phyloP scores from a whole-genome alignment of 2,113 vertebrate species.

The Apistogramma diplotaenia region DNA sequence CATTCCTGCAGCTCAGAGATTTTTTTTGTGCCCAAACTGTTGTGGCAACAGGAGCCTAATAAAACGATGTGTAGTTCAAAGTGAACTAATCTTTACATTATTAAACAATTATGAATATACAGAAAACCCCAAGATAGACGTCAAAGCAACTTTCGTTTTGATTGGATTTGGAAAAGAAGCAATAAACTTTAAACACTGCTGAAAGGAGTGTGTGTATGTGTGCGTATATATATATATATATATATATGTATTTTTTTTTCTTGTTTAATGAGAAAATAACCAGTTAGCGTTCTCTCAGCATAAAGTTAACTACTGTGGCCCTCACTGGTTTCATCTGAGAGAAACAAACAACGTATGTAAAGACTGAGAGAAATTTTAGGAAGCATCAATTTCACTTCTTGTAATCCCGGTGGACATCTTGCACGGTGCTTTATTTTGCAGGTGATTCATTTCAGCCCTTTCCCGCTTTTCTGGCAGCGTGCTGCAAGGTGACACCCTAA shows the following conservation, averaged over 20 bases:
- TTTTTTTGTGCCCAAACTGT: too few relatives aligned
- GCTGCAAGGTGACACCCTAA: background rate
- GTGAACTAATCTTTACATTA: background rate
- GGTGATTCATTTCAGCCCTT: background rate
- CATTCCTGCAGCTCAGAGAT: background rate
- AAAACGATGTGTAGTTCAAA: background rate
- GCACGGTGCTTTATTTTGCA: background rate
- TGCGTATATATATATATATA: too few relatives aligned
- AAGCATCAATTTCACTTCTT: background rate
- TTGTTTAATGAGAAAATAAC: background rate
- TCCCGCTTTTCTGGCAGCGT: background rate
- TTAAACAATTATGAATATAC: background rate
- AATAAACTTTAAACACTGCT: too few relatives aligned
- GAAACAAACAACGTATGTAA: background rate
- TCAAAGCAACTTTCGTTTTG: background rate
- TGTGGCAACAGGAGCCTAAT: constrained; percentile 2
- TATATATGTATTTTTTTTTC: background rate
- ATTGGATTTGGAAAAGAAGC: background rate
- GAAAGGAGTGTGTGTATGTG: background rate
- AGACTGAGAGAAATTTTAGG: background rate
- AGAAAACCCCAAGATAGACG: background rate
- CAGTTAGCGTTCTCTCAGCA: background rate
- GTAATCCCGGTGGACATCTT: background rate
- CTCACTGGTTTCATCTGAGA: background rate
- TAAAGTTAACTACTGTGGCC: background rate